phyloP scores from a whole-genome alignment of 2,113 vertebrate species.

The Corythaixoides concolor region DNA sequence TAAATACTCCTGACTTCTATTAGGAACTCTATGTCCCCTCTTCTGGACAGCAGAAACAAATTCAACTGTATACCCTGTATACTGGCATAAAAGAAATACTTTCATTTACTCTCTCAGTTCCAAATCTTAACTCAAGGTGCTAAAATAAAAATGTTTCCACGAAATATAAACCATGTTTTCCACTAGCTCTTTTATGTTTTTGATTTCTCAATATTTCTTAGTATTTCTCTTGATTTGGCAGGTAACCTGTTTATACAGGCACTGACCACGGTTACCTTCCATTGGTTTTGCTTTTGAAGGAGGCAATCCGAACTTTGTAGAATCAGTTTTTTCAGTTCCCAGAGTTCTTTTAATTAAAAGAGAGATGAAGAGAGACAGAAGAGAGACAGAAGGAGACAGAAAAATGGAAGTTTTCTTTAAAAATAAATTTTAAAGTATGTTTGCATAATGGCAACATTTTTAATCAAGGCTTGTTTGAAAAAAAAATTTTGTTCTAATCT shows the following conservation, averaged over 20 bases:
- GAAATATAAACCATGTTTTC: slow-evolving; percentile 38
- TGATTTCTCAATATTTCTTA: slow-evolving; percentile 31
- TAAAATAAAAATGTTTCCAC: slow-evolving; percentile 19
- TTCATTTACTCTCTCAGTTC: background rate
- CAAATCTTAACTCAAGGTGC: slow-evolving; percentile 5
- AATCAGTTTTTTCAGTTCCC: background rate
- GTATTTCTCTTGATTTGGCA: slow-evolving; percentile 52
- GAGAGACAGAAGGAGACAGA: background rate
- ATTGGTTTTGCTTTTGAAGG: background rate
- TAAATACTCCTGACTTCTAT: background rate
- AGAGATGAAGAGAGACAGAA: too few relatives aligned
- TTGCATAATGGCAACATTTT: background rate
- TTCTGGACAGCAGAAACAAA: background rate
- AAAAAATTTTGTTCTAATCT: background rate
- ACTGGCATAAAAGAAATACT: background rate
- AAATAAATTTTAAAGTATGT: background rate
- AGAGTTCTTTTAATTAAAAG: background rate
- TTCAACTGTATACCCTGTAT: background rate
- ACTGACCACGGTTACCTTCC: background rate
- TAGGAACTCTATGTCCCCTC: background rate
- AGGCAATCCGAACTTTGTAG: background rate
- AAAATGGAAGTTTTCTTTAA: background rate
- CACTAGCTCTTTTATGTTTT: slow-evolving; percentile 19
- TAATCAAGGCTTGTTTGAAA: background rate
- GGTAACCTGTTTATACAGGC: background rate